Evolutionary conservation across 2,888 invertebrate species (phyloP).

Genomic region (Lasioglossum malachurum): DNA sequence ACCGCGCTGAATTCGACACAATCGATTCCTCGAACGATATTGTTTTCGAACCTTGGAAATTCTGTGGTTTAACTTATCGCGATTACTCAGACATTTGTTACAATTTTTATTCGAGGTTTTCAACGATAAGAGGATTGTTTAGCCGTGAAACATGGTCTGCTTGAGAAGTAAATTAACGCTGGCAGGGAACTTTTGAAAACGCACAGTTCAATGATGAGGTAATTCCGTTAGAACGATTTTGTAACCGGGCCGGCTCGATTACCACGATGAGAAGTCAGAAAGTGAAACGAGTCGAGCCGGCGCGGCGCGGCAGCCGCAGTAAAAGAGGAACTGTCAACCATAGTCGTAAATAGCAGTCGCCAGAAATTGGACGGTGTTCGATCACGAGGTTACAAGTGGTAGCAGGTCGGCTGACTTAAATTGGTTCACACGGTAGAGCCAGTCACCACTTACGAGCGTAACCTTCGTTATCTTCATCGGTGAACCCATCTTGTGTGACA

Average conservation of each 20-base stretch:
- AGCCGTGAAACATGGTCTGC: neutral
- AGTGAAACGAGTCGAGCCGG: neutral
- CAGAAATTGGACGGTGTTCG: conserved; percentile 9
- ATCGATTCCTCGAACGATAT: neutral
- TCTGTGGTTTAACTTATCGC: neutral
- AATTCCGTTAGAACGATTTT: neutral
- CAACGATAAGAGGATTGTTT: neutral
- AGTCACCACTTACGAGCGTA: conserved; percentile 41
- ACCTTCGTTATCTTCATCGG: conserved; percentile 61
- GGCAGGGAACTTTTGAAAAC: neutral
- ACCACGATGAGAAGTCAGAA: neutral
- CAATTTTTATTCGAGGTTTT: neutral
- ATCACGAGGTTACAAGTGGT: conserved; percentile 26
- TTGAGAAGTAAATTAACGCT: neutral
- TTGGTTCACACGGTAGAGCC: conserved; percentile 55
- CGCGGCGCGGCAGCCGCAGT: no score
- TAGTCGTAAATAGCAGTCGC: neutral
- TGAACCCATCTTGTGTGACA: conserved; percentile 56
- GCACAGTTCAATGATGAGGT: neutral
- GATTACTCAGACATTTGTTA: neutral
- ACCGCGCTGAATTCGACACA: neutral
- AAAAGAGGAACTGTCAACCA: neutral
- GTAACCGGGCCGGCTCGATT: neutral
- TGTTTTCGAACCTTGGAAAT: neutral
- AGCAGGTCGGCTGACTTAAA: conserved; percentile 45